phyloP scores from a whole-genome alignment of 2,113 vertebrate genomes.

The Tragelaphus buxtoni region DNA sequence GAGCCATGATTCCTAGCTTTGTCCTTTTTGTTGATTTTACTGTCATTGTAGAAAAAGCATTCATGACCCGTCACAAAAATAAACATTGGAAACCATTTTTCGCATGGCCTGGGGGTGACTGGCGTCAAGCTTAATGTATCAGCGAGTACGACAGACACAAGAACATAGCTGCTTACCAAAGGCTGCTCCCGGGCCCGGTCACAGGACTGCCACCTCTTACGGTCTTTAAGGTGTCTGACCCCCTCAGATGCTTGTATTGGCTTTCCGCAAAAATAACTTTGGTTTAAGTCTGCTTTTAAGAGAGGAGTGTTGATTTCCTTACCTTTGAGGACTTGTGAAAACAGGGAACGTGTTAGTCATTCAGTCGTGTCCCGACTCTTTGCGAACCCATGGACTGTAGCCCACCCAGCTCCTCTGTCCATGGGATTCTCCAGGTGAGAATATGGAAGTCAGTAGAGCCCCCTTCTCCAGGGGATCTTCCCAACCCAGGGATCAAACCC shows the following conservation, averaged over 20 bases:
- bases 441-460: neutral
- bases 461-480: neutral
- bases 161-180: neutral
- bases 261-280: neutral
- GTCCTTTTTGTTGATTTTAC: neutral
- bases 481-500: neutral
- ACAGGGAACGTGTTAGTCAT: neutral
- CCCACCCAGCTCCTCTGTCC: neutral
- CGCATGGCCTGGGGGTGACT: neutral
- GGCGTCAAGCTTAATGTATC: neutral
- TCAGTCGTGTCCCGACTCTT: neutral
- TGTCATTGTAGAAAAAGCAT: neutral
- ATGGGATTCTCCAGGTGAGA: neutral
- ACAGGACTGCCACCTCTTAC: neutral
- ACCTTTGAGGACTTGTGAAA: neutral
- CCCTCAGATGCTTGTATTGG: neutral
- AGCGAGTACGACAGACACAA: neutral
- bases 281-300: neutral
- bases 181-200: neutral
- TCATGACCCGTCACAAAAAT: neutral
- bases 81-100: slow-evolving; percentile 24
- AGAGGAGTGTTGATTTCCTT: neutral
- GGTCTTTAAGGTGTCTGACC: neutral
- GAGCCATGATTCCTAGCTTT: neutral
- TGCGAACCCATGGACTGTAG: neutral